phyloP scores from a whole-genome alignment of 92 coral and sea anemone genomes.

The Parazoanthus swiftii region DNA sequence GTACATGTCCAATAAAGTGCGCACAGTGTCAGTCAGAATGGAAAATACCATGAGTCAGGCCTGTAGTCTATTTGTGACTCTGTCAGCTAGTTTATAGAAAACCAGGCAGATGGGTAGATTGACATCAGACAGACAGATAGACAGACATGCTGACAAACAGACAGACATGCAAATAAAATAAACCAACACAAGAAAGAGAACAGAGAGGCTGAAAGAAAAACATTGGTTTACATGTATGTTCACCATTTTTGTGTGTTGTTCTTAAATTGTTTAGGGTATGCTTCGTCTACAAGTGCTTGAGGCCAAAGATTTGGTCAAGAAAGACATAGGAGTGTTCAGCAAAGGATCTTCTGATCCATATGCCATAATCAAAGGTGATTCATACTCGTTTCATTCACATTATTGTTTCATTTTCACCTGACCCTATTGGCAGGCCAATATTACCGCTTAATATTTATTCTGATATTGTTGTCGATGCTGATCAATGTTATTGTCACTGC shows the following conservation, averaged over 20 bases:
- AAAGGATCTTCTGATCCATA: slow-evolving; percentile 98
- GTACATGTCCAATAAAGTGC: background rate
- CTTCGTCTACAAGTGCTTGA: slow-evolving; percentile 89
- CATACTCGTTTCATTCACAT: background rate
- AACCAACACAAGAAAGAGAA: background rate
- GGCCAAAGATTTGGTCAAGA: slow-evolving; percentile 87
- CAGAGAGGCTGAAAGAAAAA: background rate
- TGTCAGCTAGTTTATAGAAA: background rate
- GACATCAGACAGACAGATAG: background rate
- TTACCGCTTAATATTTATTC: background rate
- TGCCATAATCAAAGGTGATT: slow-evolving; percentile 76
- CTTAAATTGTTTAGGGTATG: slow-evolving; percentile 66
- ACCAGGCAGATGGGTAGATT: background rate
- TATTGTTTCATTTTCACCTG: background rate
- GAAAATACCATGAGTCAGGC: too few relatives aligned
- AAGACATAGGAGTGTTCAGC: slow-evolving; percentile 90
- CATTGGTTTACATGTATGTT: background rate
- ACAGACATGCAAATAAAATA: background rate
- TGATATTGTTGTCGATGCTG: too few relatives aligned
- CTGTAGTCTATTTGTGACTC: too few relatives aligned
- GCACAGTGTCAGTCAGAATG: background rate
- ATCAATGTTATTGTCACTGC: background rate
- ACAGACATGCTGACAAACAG: background rate
- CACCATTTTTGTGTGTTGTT: background rate
- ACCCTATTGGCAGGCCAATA: background rate